A percentile compares a stretch with the other conserved stretches of the same genome.
These are phyloP conservation scores for Etheostoma nigrum DNA, from an alignment of 2,797 vertebrate species.

Conservation along the genomic window DNA sequence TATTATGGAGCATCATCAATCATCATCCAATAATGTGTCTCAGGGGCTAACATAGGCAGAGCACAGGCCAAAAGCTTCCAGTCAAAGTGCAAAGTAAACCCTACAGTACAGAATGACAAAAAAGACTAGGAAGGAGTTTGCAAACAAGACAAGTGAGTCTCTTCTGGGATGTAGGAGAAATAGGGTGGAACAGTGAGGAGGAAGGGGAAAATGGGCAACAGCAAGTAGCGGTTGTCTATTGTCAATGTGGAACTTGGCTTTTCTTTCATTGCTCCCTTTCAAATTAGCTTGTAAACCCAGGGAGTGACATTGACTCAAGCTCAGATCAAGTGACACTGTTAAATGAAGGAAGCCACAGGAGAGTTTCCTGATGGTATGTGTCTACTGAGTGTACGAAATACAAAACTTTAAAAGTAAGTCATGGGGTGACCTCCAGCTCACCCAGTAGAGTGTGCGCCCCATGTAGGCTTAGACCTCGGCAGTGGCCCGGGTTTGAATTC, in stretches of 20 bases:
- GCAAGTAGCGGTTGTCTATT: slow-evolving; percentile 53
- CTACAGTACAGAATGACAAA: slow-evolving; percentile 13
- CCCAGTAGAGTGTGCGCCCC: too few relatives aligned
- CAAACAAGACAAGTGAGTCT: slow-evolving; percentile 21
- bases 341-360: slow-evolving; percentile 63
- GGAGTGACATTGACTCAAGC: slow-evolving; percentile 70
- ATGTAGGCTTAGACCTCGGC: too few relatives aligned
- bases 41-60: slow-evolving; percentile 38
- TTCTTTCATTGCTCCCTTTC: slow-evolving; percentile 71
- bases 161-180: slow-evolving; percentile 25
- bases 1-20: slow-evolving; percentile 51
- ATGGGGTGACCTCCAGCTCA: neutral
- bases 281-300: slow-evolving; percentile 67
- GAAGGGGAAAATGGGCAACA: slow-evolving; percentile 12
- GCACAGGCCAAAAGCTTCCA: slow-evolving; percentile 45
- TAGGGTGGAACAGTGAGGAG: slow-evolving; percentile 16
- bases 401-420: neutral
- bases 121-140: neutral
- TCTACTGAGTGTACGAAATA: slow-evolving; percentile 13
- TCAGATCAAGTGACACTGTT: slow-evolving; percentile 70
- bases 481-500: too few relatives aligned
- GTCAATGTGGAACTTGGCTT: slow-evolving; percentile 73
- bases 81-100: slow-evolving; percentile 35
- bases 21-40: slow-evolving; percentile 55
- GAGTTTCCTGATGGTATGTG: slow-evolving; percentile 51